Conservation (phyloP, 2,797 vertebrate species). For the Mormyrus proboscirostris region DNA sequence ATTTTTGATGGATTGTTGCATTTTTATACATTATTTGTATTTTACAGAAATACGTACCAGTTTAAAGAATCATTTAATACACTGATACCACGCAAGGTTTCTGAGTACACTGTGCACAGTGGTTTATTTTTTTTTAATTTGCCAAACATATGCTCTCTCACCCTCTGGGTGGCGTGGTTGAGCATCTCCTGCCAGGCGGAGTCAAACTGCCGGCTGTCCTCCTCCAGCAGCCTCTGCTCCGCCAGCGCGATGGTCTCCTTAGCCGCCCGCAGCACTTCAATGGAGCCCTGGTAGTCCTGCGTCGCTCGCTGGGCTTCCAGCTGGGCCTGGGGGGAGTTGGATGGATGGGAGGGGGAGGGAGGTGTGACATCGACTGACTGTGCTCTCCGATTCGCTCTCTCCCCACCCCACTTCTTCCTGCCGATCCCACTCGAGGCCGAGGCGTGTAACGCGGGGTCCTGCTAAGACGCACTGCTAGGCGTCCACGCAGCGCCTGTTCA, state of each 20-base stretch:
- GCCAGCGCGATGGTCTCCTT: constrained; percentile 95
- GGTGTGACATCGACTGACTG: background rate
- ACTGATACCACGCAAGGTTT: background rate
- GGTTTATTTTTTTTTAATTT: background rate
- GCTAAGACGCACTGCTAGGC: background rate
- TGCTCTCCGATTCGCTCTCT: background rate
- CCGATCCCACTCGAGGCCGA: background rate
- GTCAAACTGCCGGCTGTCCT: constrained; percentile 93
- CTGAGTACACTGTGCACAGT: background rate
- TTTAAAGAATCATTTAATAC: background rate
- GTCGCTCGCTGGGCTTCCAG: constrained; percentile 88
- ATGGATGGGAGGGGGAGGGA: background rate
- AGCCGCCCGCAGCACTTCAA: constrained; percentile 87
- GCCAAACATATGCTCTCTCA: constrained; percentile 41
- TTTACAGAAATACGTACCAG: background rate
- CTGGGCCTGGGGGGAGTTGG: constrained; percentile 70
- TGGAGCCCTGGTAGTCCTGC: constrained; percentile 93
- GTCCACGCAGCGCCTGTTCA: background rate
- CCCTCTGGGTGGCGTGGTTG: constrained; percentile 93
- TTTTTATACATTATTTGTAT: background rate
- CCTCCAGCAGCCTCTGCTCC: constrained; percentile 87
- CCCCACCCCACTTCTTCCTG: background rate
- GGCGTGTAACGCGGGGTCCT: background rate
- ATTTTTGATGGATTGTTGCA: background rate
- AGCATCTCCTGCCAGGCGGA: constrained; percentile 99